Evolutionary conservation across 2,113 vertebrate genomes (phyloP).

Genomic region (Antigone vipio): DNA sequence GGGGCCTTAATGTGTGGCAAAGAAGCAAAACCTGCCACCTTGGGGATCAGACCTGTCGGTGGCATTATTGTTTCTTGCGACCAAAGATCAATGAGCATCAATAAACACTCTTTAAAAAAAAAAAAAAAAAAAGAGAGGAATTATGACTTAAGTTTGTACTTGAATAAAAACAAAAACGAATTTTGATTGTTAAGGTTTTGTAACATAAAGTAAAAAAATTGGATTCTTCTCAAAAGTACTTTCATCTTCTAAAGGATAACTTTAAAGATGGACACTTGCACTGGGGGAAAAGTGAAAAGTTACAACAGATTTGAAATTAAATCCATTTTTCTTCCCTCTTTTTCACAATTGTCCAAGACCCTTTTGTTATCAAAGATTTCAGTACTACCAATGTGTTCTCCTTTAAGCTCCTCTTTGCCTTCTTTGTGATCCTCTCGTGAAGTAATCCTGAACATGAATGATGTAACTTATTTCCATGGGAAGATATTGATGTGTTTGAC

Average conservation of each 20-base stretch:
- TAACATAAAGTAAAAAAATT: conserved; percentile 65
- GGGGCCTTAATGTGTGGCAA: conserved; percentile 64
- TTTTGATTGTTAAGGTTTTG: conserved; percentile 76
- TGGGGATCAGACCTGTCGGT: conserved; percentile 62
- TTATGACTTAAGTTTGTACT: conserved; percentile 64
- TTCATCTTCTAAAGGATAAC: conserved; percentile 61
- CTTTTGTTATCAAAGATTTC: conserved; percentile 52
- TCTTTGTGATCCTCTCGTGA: conserved; percentile 45
- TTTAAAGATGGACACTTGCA: conserved; percentile 57
- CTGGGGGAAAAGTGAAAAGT: conserved; percentile 42
- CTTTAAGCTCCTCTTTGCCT: conserved; percentile 42
- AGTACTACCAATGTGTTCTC: conserved; percentile 49
- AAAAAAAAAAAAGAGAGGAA: not conserved
- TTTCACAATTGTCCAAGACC: conserved; percentile 61
- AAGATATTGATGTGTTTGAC: not conserved
- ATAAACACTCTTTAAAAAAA: conserved; percentile 51
- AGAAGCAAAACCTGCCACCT: conserved; percentile 66
- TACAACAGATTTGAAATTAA: conserved; percentile 25
- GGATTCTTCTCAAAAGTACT: conserved; percentile 70
- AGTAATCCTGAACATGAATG: not conserved
- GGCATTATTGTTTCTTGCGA: conserved; percentile 77
- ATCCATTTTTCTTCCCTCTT: conserved; percentile 49
- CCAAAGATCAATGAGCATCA: conserved; percentile 80
- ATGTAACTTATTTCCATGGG: conserved; percentile 33
- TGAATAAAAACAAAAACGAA: conserved; percentile 39